Percentiles rank a stretch among this genome's conserved stretches.
phyloP scores from a whole-genome alignment of 2,113 vertebrate genomes.

The Taxidea taxus region DNA sequence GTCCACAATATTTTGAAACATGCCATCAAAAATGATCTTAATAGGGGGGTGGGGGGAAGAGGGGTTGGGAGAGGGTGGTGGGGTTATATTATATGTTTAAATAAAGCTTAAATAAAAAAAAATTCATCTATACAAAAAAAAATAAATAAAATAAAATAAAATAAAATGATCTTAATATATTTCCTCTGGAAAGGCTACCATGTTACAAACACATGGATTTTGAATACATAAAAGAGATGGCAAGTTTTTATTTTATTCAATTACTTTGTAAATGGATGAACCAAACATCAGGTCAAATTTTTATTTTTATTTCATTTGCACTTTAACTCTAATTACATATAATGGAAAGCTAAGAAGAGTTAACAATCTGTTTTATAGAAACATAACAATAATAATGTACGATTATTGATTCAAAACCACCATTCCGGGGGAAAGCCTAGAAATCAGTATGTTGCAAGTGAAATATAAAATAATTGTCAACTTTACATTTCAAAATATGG shows the following conservation, averaged over 20 bases:
- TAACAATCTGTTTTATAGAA: slow-evolving; percentile 26
- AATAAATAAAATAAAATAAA: no score
- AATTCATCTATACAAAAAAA: no score
- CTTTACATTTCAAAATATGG: slow-evolving; percentile 38
- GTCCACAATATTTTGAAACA: not conserved
- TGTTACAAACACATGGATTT: slow-evolving; percentile 15
- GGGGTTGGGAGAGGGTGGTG: no score
- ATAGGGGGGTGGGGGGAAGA: no score
- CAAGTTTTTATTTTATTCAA: slow-evolving; percentile 28
- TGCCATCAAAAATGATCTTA: not conserved
- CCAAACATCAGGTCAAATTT: slow-evolving; percentile 31
- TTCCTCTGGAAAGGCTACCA: not conserved
- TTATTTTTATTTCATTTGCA: slow-evolving; percentile 25
- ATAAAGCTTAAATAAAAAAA: no score
- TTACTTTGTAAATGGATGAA: slow-evolving; percentile 41
- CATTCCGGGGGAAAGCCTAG: slow-evolving; percentile 22
- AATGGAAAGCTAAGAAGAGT: slow-evolving; percentile 26
- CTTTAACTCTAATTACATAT: slow-evolving; percentile 52
- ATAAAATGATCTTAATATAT: slow-evolving; percentile 2
- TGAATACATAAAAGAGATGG: slow-evolving; percentile 23
- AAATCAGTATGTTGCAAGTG: slow-evolving; percentile 17
- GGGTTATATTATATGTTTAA: no score
- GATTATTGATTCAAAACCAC: slow-evolving; percentile 16
- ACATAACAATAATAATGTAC: not conserved
- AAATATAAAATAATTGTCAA: slow-evolving; percentile 31